These are phyloP conservation scores for Thaumetopoea pityocampa DNA, from an alignment of 1,140 invertebrate genomes.

Conservation along the genomic window DNA sequence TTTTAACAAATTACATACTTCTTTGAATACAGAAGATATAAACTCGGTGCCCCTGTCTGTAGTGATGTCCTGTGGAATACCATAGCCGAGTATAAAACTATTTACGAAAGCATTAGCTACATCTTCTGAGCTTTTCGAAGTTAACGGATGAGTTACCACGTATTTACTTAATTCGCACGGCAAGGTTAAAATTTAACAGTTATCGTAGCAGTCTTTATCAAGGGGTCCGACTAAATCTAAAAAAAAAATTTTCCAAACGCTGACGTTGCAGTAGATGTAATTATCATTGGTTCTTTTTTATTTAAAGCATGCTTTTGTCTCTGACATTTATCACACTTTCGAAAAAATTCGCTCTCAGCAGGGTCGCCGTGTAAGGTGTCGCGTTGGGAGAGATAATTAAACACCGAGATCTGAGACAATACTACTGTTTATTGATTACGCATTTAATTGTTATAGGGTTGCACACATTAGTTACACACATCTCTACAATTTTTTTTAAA, in stretches of 20 bases:
- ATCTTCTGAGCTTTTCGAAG: conserved; percentile 12
- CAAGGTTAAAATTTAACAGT: conserved; percentile 25
- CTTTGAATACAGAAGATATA: conserved; percentile 10
- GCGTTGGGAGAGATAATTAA: too few species aligned
- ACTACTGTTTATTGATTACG: too few species aligned
- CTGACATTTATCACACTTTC: too few species aligned
- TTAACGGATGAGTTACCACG: conserved; percentile 22
- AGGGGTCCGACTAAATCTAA: conserved; percentile 22
- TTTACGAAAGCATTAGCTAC: conserved; percentile 23
- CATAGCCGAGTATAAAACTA: conserved; percentile 25
- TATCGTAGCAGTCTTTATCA: conserved; percentile 16
- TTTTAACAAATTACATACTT: conserved; percentile 15
- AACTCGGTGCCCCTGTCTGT: conserved; percentile 21
- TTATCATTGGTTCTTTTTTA: conserved; percentile 22
- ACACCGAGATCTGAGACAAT: too few species aligned
- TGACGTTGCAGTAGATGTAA: conserved; percentile 15
- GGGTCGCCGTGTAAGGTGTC: too few species aligned
- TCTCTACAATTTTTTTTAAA: too few species aligned
- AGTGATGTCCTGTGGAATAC: conserved; percentile 3
- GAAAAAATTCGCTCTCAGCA: too few species aligned
- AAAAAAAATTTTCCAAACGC: conserved; percentile 25
- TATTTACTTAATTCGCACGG: conserved; percentile 29
- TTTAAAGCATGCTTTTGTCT: too few species aligned
- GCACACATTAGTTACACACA: too few species aligned
- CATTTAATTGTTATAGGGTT: too few species aligned